Base-by-base conservation (phyloP, 2,113 vertebrate genomes). In the Ramphastos sulfuratus region DNA sequence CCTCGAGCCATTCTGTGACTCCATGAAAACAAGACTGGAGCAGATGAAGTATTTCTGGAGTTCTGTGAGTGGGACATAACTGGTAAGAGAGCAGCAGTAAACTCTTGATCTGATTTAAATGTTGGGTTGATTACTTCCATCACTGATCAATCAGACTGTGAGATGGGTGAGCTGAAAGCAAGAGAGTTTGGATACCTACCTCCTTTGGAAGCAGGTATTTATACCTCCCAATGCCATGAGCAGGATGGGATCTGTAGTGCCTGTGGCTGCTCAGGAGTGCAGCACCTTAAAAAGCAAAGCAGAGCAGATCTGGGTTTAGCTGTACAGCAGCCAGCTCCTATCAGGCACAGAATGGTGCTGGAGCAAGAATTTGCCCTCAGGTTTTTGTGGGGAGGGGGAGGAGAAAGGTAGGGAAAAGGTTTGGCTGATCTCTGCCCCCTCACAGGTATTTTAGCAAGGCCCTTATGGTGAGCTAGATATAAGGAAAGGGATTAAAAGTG, bases 201-300 rank as follows among this genome's bases (percentile, higher is more conserved):
- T 94, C 87, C 71, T 93, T 77, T 27, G 96, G 97, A 30, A 99
- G 85, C 70, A 99, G 96, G 80, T 99, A 89, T 61, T 92, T 98
- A 89, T 97, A 99, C 85, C 77, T 98, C 46, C 99, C 99, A 28
- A 99, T 99, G 6, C 98, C 98, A 25, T 99, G 98, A 0, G 98
- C 98, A 2, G 99, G 98, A 79, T 92, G 97, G 46, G 97, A 81
- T 77, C 25, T 98, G 95, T 99, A 98, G 46, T 97, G 96, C 58
- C 98, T 98, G 20, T 82, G 92, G 80, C 89, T 95, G n/a, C 61
- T 86, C 78, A 95, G 31, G 3, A 94, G 63, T 4, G 89, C 55
- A 58, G 72, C 94, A 88, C 94, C 98, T 98, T 52, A 25, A 15
- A 94, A 92, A 37, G 52, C 18, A 86, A 90, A 95, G 87, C 58